A percentile compares a stretch with the other conserved stretches of the same genome.
Conservation (phyloP, 2,113 vertebrate species). For the Daphoenositta chrysoptera region DNA sequence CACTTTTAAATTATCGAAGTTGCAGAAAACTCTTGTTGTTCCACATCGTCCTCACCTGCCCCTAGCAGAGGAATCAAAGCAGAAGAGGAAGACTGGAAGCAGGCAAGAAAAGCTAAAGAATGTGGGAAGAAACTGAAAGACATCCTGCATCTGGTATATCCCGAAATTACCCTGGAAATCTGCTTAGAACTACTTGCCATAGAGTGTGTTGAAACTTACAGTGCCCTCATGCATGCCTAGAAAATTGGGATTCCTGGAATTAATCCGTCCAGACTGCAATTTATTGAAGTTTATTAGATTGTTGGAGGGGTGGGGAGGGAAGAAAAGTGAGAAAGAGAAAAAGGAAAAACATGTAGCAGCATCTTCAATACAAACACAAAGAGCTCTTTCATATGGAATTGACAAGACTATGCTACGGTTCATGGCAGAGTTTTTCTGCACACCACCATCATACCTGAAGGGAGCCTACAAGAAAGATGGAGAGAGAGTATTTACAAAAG, state of each 20-base stretch:
- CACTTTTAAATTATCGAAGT: background rate
- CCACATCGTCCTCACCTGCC: background rate
- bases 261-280: background rate
- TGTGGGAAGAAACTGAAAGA: conserved; percentile 20
- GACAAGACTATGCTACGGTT: background rate
- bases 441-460: background rate
- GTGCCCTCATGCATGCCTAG: background rate
- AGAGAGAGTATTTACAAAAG: background rate
- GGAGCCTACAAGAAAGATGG: background rate
- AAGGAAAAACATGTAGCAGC: background rate
- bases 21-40: conserved; percentile 7
- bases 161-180: background rate
- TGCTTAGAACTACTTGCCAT: background rate
- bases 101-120: background rate
- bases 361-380: background rate
- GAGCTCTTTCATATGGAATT: background rate
- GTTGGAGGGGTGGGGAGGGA: rapidly evolving
- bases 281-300: background rate
- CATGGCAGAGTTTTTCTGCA: background rate
- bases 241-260: background rate
- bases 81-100: background rate
- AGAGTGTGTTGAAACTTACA: background rate
- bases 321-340: background rate
- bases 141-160: background rate
- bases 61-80: conserved; percentile 16